phyloP scores from a whole-genome alignment of 1,140 invertebrate genomes.

The Meloidogyne hapla region DNA sequence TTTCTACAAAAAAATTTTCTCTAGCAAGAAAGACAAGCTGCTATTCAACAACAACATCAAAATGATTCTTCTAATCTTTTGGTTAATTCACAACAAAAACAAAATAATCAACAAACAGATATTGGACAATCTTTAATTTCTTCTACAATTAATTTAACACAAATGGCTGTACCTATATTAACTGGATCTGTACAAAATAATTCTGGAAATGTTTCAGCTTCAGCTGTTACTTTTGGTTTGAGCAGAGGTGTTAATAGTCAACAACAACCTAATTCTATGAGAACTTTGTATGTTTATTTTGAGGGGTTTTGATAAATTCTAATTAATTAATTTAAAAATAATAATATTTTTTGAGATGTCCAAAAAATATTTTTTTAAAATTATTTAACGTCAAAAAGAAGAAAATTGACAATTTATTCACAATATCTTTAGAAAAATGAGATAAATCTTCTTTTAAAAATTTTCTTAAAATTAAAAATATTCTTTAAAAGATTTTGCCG shows the following conservation, averaged over 20 bases:
- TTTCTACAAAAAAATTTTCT: conserved; percentile 8
- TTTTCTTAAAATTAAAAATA: not conserved
- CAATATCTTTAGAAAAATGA: too few relatives aligned
- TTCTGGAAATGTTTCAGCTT: not conserved
- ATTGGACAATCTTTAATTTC: conserved; percentile 3
- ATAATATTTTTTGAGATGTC: too few relatives aligned
- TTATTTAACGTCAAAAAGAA: too few relatives aligned
- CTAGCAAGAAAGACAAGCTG: conserved; percentile 26
- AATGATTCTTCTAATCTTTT: not conserved
- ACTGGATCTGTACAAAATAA: not conserved
- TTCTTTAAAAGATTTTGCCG: conserved; percentile 50
- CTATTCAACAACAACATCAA: not conserved
- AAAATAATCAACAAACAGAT: not conserved
- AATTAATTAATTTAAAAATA: too few relatives aligned
- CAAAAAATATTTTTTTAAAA: too few relatives aligned
- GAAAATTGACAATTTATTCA: too few relatives aligned
- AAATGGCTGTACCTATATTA: not conserved
- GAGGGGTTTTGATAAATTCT: too few relatives aligned
- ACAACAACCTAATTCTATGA: conserved; percentile 11
- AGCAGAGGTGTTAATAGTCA: not conserved
- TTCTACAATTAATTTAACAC: not conserved
- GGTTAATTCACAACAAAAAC: not conserved
- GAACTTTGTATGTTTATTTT: not conserved
- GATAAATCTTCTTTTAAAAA: too few relatives aligned
- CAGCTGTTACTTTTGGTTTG: not conserved